Evolutionary conservation across 2,113 vertebrate genomes (phyloP), one percentile per base, ranked within the genome.

Genomic region (Clarias macrocephalus): DNA sequence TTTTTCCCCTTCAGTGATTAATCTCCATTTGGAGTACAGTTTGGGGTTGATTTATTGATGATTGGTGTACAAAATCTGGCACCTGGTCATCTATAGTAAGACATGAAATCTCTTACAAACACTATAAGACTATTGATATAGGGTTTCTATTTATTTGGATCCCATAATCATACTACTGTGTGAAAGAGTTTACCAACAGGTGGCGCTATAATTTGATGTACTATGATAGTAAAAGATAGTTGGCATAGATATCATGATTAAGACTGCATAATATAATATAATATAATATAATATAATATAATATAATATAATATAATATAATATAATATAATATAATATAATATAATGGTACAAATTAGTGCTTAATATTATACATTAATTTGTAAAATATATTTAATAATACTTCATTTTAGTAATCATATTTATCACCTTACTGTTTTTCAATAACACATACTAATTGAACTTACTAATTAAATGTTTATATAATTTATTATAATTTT

Each of bases 211-310:
- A 42, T 81, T 62, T 16, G 33, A 3, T 62, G 57, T 81, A 62
- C 6, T 62, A 62, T 37, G 33, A 2, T 33, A 60, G 3, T 23
- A 13, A 23, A 13, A 30, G 79, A 59, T 33, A 23, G 5, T 60
- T 60, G 21, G 56, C 30, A 37, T 33, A 0, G 3, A 60, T 60
- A 1, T 12, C 1, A 19, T 60, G 16, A 59, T 59, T 57, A 79
- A 56, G 12, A 77, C 25, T 28, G 10, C 11, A 52, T 28, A n/a
- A 56, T 79, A 28, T 56, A 56, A 57, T 54, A 42, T 73, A 42
- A 73, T 37, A 42, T 73, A 73, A 72, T 68, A 68, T 68, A 68
- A 68, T 72, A 72, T 70, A 54, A n/a, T 70, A 33, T 70, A 73
- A 73, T 37, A 33, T 33, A 16, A 68, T 68, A 30, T 68, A 33